Evolutionary conservation across 2,113 vertebrate genomes (phyloP).

Genomic region (Phalacrocorax aristotelis): DNA sequence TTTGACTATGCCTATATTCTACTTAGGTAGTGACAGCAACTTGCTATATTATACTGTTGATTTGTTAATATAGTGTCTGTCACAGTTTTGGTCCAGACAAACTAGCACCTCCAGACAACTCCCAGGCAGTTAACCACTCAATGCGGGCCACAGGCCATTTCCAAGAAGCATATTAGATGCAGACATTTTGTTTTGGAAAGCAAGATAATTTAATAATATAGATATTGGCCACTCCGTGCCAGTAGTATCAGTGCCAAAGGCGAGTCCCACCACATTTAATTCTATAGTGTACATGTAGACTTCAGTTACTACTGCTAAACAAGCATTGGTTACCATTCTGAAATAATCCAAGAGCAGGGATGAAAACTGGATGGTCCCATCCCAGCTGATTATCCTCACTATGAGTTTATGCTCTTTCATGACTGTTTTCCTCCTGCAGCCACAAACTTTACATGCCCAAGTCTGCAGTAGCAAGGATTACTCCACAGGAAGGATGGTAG

Average conservation of each 20-base stretch:
- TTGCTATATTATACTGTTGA: not conserved
- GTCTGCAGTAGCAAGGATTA: not conserved
- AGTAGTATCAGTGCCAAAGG: not conserved
- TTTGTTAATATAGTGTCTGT: not conserved
- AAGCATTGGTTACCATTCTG: not conserved
- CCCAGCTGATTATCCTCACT: not conserved
- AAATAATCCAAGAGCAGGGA: not conserved
- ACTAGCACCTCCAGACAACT: not conserved
- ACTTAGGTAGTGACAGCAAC: not conserved
- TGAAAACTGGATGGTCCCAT: not conserved
- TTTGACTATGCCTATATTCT: not conserved
- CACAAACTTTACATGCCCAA: not conserved
- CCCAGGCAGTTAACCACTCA: not conserved
- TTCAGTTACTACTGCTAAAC: not conserved
- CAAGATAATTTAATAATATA: not conserved
- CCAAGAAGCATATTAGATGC: not conserved
- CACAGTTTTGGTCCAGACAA: not conserved
- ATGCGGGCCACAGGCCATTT: accelerated
- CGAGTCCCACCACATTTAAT: not conserved
- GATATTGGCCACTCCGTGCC: not conserved
- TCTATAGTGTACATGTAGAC: not conserved
- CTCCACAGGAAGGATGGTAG: not conserved
- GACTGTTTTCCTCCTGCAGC: not conserved
- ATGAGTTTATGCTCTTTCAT: not conserved
- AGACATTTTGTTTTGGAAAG: not conserved